phyloP scores from a whole-genome alignment of 2,797 vertebrate species.

The Pteropus rufus region DNA sequence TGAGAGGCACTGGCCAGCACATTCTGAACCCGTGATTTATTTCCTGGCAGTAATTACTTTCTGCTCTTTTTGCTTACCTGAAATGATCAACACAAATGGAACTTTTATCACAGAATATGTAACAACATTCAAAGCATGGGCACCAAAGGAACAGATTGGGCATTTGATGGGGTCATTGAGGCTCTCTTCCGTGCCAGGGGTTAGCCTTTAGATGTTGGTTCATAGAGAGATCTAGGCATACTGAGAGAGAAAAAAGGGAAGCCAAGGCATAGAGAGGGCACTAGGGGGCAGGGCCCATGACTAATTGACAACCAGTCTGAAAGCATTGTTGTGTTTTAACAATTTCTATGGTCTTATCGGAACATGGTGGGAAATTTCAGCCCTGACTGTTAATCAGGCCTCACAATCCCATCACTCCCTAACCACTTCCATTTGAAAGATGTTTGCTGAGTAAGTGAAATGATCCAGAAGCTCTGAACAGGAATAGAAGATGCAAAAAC shows the following conservation, averaged over 20 bases:
- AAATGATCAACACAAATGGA: background rate
- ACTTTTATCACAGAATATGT: background rate
- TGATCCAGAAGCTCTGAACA: background rate
- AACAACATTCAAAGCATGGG: background rate
- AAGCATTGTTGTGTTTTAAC: background rate
- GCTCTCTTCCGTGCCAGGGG: background rate
- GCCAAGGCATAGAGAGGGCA: background rate
- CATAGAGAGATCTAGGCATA: background rate
- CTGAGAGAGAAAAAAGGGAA: background rate
- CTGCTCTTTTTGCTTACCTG: background rate
- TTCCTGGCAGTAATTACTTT: background rate
- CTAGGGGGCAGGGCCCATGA: fast-evolving
- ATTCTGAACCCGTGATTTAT: background rate
- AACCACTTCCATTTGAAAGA: background rate
- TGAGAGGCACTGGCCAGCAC: background rate
- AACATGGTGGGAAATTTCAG: background rate
- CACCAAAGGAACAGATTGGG: background rate
- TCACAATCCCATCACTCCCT: background rate
- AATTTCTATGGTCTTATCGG: background rate
- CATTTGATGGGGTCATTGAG: background rate
- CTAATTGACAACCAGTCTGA: background rate
- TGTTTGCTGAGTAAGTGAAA: background rate
- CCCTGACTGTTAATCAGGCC: background rate
- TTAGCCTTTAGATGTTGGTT: background rate
- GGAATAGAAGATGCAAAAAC: too few relatives aligned